Percentiles rank a stretch among this genome's conserved stretches.
phyloP scores from a whole-genome alignment of 2,888 invertebrate species.

The Fragum sueziense region DNA sequence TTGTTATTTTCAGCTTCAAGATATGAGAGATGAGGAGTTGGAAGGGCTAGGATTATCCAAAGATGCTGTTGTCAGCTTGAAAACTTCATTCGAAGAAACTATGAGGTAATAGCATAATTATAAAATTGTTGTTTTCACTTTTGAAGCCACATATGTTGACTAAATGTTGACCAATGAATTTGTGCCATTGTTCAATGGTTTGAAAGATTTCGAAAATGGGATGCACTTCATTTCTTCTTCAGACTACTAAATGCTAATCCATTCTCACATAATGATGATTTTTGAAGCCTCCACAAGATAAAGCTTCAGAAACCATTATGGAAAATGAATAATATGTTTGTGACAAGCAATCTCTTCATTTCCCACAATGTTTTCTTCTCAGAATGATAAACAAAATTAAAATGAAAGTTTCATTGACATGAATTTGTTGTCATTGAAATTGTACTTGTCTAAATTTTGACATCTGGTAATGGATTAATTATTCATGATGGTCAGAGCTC shows the following conservation, averaged over 20 bases:
- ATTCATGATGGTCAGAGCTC: too few relatives aligned
- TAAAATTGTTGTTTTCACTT: too few relatives aligned
- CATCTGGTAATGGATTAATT: too few relatives aligned
- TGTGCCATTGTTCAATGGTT: too few relatives aligned
- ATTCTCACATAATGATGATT: neutral
- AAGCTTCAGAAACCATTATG: neutral
- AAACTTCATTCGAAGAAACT: conserved; percentile 7
- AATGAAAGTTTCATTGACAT: too few relatives aligned
- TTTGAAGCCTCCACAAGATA: neutral
- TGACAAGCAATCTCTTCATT: neutral
- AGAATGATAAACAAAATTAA: too few relatives aligned
- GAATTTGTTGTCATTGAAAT: too few relatives aligned
- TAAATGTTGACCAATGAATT: too few relatives aligned
- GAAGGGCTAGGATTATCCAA: conserved; percentile 61
- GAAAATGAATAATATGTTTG: neutral
- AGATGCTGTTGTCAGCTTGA: conserved; percentile 54
- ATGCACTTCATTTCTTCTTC: too few relatives aligned
- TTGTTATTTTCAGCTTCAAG: conserved; percentile 55
- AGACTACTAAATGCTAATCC: neutral
- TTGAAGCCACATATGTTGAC: too few relatives aligned
- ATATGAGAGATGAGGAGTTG: conserved; percentile 65
- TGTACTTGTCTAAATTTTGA: neutral
- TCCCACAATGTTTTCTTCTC: neutral
- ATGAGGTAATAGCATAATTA: conserved; percentile 35
- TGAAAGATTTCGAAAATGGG: too few relatives aligned